Evolutionary conservation across 2,888 invertebrate genomes (phyloP), one percentile per base, ranked within the genome.

Genomic region (Drosophila acutilabella): DNA sequence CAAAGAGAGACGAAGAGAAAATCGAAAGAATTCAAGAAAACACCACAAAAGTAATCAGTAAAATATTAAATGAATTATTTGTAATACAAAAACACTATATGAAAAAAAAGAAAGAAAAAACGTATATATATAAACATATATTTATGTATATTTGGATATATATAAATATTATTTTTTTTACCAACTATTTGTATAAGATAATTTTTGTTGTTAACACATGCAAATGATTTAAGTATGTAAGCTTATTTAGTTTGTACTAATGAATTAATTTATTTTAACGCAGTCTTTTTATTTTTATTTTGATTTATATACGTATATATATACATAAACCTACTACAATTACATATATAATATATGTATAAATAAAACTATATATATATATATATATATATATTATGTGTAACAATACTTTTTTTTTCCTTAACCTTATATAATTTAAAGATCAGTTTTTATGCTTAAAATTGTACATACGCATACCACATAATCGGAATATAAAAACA

Each of bases 221-320:
- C 61, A 72, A 80, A 75, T 65, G 62, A 71, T 69, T 71, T 68
- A 59, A 60, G 64, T 30, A 51, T 18, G 45, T 81, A 82, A 82
- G 79, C 69, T 61, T 70, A 78, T 70, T 80, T 84, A 82, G 74
- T 84, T 84, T 78, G 62, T 82, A 82, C 80, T 80, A 84, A 84
- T 80, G 59, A 71, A 85, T 79, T 84, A 83, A 85, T 84, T 85
- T 83, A 84, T 83, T 83, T 68, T 70, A 57, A 42, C 48, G 47
- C 54, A 58, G 57, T 58, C 57, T 11, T 42, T 40, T 44, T 61
- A 64, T 66, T 59, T 59, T 50, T 59, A 50, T 50, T 41, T 50
- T 26, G 58, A 48, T 59, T 48, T 40, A 54, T 47, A 61, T 45
- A 42, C 23, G 42, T 56, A 44, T 41, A 64, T 26, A 60, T 30